Evolutionary conservation across 1,140 invertebrate species (phyloP).

Genomic region (Reticulitermes speratus): DNA sequence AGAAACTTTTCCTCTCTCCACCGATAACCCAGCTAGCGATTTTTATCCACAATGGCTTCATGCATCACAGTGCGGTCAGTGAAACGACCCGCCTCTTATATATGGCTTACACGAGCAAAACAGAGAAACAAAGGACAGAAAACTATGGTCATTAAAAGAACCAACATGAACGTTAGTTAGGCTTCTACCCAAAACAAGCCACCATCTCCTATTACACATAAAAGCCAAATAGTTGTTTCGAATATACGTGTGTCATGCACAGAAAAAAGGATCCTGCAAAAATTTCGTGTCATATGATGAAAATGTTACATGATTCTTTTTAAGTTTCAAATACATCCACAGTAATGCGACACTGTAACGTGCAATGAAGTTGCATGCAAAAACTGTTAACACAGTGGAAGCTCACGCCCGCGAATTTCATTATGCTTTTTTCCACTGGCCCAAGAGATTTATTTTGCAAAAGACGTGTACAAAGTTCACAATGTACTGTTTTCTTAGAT

Average conservation of each 20-base stretch:
- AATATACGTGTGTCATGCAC: not conserved
- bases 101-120: not conserved
- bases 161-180: not conserved
- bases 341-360: too few species aligned
- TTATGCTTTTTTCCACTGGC: too few species aligned
- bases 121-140: not conserved
- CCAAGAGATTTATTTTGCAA: too few species aligned
- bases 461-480: too few species aligned
- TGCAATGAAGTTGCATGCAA: too few species aligned
- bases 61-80: not conserved
- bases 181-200: not conserved
- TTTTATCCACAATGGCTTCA: conserved; percentile 9
- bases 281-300: too few species aligned
- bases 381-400: too few species aligned
- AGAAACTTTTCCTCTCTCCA: not conserved
- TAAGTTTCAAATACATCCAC: too few species aligned
- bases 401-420: too few species aligned
- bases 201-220: not conserved
- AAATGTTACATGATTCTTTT: too few species aligned
- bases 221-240: not conserved
- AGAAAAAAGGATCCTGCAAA: too few species aligned
- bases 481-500: too few species aligned
- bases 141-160: not conserved
- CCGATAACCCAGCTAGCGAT: not conserved
- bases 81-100: not conserved